Evolutionary conservation across 2,888 invertebrate species (phyloP), one percentile per base, ranked within the genome.

Genomic region (Agrochola lota): DNA sequence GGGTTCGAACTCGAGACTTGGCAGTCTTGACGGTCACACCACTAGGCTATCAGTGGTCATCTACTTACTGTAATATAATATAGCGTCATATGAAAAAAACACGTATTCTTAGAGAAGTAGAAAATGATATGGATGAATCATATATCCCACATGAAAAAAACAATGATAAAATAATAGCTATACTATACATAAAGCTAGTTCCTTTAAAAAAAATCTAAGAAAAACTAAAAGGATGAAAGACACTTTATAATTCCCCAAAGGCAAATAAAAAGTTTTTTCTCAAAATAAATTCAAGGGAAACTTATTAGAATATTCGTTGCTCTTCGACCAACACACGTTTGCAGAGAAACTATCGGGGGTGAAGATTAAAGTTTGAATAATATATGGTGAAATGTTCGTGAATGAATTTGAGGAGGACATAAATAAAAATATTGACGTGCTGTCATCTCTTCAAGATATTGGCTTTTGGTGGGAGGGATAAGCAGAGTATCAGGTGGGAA

Each of bases 321-420:
- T 87, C 80, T 71, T n/a, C 64, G 81, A 49, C 73, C 35, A 49
- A 23, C 64, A 77, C 63, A 43, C 74, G 79, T 83, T 80, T 70
- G 78, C 71, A 64, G 62, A 71, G 83, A 83, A 89, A 89, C 90
- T 91, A 91, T 90, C 81, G 84, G 69, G 46, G 80, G 81, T 57
- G 80, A 74, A 90, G 91, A 91, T 91, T 90, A 91, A 90, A 90
- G 81, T 74, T 64, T 91, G 89, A 89, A 91, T 91, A 87, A 91
- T 89, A 88, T 81, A 91, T 88, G 59, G 74, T 67, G 46, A 59
- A 83, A 70, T 74, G 81, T 83, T 62, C 64, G 60, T 75, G 76
- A 79, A 81, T 85, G 85, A 76, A 81, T 82, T 73, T 81, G 84
- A 87, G 70, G 60, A 79, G 74, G 60, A 81, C 79, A 75, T 90